Base-by-base conservation (phyloP, 2,113 vertebrate genomes). In the Chascanopsetta lugubris region DNA sequence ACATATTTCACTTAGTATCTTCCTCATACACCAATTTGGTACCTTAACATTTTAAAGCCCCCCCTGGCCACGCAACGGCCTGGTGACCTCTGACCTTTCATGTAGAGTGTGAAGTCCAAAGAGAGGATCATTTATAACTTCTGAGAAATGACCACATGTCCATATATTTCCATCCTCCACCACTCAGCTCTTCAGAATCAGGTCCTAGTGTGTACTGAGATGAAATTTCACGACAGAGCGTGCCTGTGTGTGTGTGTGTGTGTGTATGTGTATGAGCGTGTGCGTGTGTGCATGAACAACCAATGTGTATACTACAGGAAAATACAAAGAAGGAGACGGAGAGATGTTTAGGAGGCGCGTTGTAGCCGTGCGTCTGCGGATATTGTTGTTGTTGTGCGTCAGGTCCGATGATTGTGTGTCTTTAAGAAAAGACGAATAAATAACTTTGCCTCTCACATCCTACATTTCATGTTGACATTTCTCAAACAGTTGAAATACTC, bases 341-440 rank as follows among this genome's bases (percentile, higher is more conserved):
- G 13, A 43, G 22, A 26, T 43, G 29, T 58, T 61, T 26, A 9
- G 26, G 29, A 38, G 22, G n/a, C 24, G 18, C 57, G 54, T 46
- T 43, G 38, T 18, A 42, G n/a, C 15, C 2, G 38, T 40, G 48
- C 61, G 22, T 0, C 3, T 40, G 1, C 27, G 30, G 40, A n/a
- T 49, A 29, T 71, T 67, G 1, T 36, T 34, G 54, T 72, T 65
- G 49, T 53, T 54, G 21, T 71, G 53, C 8, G 18, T 63, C 38
- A 38, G 22, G 48, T 48, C 72, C 12, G 43, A 8, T 59, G 51
- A 72, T 64, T 57, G 47, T 55, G 63, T n/a, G n/a, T n/a, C n/a
- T n/a, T n/a, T n/a, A 46, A 17, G 10, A 34, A 68, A 57, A 40
- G 54, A 80, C 68, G 49, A 85, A 84, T 82, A 71, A 40, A 80